phyloP scores from a whole-genome alignment of 1,140 invertebrate genomes.

The Scaptomyza hsui region DNA sequence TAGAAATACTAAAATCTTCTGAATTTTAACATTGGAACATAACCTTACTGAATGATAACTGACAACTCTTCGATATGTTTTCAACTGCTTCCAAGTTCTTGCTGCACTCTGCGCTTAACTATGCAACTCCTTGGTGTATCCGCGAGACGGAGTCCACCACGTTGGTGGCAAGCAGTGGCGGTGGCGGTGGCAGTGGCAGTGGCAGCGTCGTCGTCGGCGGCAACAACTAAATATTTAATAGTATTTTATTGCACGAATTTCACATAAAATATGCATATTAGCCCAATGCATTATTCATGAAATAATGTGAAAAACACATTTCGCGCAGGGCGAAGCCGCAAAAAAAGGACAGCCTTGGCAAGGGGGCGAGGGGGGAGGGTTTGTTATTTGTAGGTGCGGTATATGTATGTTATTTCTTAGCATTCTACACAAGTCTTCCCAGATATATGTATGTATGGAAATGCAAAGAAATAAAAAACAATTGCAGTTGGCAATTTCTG shows the following conservation, averaged over 20 bases:
- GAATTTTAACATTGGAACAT: too few relatives aligned
- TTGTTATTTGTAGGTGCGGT: conserved; percentile 15
- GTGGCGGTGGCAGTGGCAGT: conserved; percentile 38
- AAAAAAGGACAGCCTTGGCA: conserved; percentile 29
- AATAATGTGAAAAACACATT: conserved; percentile 83
- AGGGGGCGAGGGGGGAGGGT: neutral
- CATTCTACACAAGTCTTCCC: conserved; percentile 14
- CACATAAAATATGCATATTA: conserved; percentile 83
- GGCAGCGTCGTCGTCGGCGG: conserved; percentile 12
- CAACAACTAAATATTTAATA: conserved; percentile 82
- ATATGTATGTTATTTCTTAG: conserved; percentile 50
- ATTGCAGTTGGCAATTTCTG: conserved; percentile 60
- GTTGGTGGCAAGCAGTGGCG: conserved; percentile 23
- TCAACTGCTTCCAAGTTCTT: too few relatives aligned
- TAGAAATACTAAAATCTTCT: neutral
- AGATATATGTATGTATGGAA: conserved; percentile 56
- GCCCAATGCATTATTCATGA: conserved; percentile 80
- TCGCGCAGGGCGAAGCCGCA: conserved; percentile 54
- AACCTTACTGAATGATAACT: too few relatives aligned
- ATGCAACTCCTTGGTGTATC: conserved; percentile 46
- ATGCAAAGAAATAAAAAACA: conserved; percentile 63
- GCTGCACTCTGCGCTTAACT: conserved; percentile 40
- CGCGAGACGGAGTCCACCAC: conserved; percentile 30
- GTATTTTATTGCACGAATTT: conserved; percentile 83
- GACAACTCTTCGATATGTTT: too few relatives aligned